Conservation (phyloP, 2,888 invertebrate genomes). For the Pseudoips prasinana region DNA sequence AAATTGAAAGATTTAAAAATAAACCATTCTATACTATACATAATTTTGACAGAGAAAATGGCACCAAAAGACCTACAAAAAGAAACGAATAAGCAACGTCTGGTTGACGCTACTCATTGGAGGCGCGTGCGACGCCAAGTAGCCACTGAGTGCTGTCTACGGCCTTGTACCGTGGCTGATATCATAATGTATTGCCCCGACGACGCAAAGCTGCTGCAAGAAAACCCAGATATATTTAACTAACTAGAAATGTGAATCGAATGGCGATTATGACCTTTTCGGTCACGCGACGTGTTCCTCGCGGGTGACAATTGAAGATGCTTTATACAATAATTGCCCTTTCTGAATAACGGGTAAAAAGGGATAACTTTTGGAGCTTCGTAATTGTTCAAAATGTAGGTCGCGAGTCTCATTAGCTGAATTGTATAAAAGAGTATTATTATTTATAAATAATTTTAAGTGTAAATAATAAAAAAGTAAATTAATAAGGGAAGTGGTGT, state of each 20-base stretch:
- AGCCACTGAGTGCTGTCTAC: slow-evolving; percentile 61
- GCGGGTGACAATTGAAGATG: too few species aligned
- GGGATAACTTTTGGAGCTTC: too few species aligned
- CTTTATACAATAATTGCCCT: too few species aligned
- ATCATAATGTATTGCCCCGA: slow-evolving; percentile 64
- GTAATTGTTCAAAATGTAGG: too few species aligned
- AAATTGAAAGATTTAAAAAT: too few species aligned
- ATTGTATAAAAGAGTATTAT: slow-evolving; percentile 39
- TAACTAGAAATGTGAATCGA: too few species aligned
- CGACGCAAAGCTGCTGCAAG: slow-evolving; percentile 51
- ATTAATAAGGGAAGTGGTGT: too few species aligned
- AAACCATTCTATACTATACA: not conserved
- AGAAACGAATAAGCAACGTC: slow-evolving; percentile 38
- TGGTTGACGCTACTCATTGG: slow-evolving; percentile 45
- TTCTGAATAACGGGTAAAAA: too few species aligned
- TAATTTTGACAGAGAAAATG: slow-evolving; percentile 52
- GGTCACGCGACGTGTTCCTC: too few species aligned
- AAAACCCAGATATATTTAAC: slow-evolving; percentile 59
- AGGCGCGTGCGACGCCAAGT: slow-evolving; percentile 59
- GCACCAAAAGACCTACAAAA: slow-evolving; percentile 51
- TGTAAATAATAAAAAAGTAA: slow-evolving; percentile 21
- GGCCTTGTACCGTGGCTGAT: slow-evolving; percentile 57
- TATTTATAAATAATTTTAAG: slow-evolving; percentile 31
- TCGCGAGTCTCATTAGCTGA: slow-evolving; percentile 8
- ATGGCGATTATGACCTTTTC: too few species aligned